Conservation (phyloP, 2,888 invertebrate species). For the Leucophora obtusa region DNA sequence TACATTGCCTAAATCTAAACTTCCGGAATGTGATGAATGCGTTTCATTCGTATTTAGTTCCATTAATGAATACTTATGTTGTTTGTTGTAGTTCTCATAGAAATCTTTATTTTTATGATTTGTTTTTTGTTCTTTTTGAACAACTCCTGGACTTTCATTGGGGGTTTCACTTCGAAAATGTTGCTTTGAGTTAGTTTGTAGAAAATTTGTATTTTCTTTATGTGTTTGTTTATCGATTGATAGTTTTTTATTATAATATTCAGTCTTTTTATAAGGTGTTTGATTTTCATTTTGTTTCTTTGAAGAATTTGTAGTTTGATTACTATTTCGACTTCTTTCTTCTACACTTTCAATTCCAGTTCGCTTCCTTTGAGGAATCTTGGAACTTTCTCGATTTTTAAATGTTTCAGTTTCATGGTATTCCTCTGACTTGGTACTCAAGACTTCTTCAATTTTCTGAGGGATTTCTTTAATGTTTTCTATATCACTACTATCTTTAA, state of each 20-base stretch:
- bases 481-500: no score
- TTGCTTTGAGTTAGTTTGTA: background rate
- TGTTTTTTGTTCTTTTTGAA: background rate
- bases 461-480: background rate
- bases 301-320: background rate
- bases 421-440: background rate
- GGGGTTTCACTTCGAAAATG: background rate
- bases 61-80: background rate
- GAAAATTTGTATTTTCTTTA: background rate
- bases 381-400: background rate
- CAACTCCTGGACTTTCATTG: background rate
- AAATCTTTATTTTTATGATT: background rate
- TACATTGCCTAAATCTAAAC: background rate
- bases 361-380: background rate
- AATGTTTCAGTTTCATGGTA: background rate
- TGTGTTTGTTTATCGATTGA: background rate
- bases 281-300: background rate
- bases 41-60: background rate
- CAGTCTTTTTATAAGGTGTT: background rate
- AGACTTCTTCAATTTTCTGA: background rate
- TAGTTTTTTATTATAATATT: background rate
- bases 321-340: no score
- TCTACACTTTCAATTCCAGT: background rate
- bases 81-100: slow-evolving; percentile 31
- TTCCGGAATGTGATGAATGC: background rate